These are phyloP conservation scores for Atherinomorus stipes DNA, from an alignment of 2,113 vertebrate genomes.

Conservation along the genomic window DNA sequence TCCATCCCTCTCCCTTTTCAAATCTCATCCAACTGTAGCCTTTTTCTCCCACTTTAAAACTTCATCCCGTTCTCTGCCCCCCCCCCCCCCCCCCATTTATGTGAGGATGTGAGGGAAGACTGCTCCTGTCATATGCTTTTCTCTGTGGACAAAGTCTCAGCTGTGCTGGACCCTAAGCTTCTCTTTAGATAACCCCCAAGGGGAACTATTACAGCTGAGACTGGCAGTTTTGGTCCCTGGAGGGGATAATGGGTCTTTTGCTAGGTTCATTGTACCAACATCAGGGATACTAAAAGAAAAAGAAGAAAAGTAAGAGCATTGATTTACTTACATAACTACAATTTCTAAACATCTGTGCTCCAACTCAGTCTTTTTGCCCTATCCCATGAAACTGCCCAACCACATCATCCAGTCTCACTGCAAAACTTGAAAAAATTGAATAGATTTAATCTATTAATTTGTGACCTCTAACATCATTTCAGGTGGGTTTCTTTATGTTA, in stretches of 20 bases:
- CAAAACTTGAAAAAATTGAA: too few species aligned
- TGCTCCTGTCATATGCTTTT: constrained; percentile 19
- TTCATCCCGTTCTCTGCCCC: too few species aligned
- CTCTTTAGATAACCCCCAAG: constrained; percentile 23
- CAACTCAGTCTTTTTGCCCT: too few species aligned
- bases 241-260: not conserved
- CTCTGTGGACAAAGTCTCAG: constrained; percentile 60
- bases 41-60: not conserved
- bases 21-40: constrained; percentile 31
- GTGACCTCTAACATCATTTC: too few species aligned
- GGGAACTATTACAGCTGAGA: constrained; percentile 52
- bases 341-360: too few species aligned
- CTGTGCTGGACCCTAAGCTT: constrained; percentile 39
- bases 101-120: constrained; percentile 28
- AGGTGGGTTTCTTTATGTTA: too few species aligned
- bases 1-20: constrained; percentile 32
- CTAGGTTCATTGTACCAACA: constrained; percentile 9
- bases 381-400: too few species aligned
- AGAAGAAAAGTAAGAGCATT: too few species aligned
- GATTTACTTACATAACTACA: too few species aligned
- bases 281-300: not conserved
- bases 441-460: too few species aligned
- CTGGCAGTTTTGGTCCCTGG: constrained; percentile 18
- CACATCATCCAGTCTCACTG: too few species aligned
- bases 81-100: constrained; percentile 1